These are phyloP conservation scores for Tragopan temminckii DNA, from an alignment of 2,797 vertebrate species.

Conservation along the genomic window DNA sequence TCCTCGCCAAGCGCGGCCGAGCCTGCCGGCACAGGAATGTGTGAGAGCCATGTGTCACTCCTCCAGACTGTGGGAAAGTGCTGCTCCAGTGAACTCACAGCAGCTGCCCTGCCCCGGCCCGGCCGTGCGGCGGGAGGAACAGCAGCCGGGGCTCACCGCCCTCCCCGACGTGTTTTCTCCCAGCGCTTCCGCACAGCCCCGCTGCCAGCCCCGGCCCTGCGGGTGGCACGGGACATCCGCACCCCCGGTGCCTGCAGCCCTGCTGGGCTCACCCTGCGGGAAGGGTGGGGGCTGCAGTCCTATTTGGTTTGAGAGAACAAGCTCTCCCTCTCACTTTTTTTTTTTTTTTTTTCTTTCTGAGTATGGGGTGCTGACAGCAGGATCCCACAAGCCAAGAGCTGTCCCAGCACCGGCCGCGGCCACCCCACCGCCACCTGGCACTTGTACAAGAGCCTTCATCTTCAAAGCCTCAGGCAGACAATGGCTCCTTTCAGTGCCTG, in stretches of 20 bases:
- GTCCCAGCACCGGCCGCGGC: neutral
- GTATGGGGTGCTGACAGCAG: conserved; percentile 2
- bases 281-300: neutral
- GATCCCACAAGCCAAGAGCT: neutral
- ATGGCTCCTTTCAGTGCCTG: conserved; percentile 62
- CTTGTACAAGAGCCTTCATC: conserved; percentile 41
- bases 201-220: conserved; percentile 59
- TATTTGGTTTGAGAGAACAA: conserved; percentile 9
- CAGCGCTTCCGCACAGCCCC: conserved; percentile 77
- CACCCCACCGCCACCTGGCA: conserved; percentile 42
- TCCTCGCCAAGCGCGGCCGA: conserved; percentile 84
- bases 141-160: conserved; percentile 84
- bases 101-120: conserved; percentile 89
- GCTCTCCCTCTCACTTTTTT: neutral
- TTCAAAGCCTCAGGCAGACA: conserved; percentile 62
- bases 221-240: conserved; percentile 70
- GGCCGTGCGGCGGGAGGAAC: conserved; percentile 86
- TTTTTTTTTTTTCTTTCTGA: neutral
- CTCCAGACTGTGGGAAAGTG: conserved; percentile 99
- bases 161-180: conserved; percentile 84
- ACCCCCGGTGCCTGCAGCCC: neutral
- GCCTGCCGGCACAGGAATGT: conserved; percentile 94
- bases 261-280: neutral
- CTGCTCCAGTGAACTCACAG: conserved; percentile 93
- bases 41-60: conserved; percentile 98